Percentiles rank a stretch among this genome's conserved stretches.
Conservation (phyloP, 2,888 invertebrate genomes). For the Alloplasta piceator region DNA sequence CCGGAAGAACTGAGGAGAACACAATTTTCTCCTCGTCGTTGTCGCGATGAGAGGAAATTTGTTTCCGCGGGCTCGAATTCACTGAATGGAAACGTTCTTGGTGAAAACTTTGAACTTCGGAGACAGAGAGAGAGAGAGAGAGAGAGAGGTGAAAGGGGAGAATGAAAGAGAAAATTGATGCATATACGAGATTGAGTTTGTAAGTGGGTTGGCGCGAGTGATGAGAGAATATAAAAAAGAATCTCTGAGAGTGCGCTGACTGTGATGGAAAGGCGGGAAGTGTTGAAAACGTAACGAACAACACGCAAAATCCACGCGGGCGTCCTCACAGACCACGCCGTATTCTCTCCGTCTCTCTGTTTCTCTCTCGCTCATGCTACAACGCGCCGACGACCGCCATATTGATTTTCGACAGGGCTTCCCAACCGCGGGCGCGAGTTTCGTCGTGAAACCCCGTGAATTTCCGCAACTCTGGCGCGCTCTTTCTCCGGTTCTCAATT, state of each 20-base stretch:
- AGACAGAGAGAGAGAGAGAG: neutral
- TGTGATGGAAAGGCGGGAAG: constrained; percentile 68
- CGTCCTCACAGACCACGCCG: constrained; percentile 37
- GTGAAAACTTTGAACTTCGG: constrained; percentile 19
- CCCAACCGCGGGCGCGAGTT: constrained; percentile 67
- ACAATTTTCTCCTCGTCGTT: constrained; percentile 31
- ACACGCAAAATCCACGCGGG: constrained; percentile 65
- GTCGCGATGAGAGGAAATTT: constrained; percentile 24
- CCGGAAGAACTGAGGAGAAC: constrained; percentile 7
- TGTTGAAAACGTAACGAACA: constrained; percentile 65
- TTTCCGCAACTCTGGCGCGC: constrained; percentile 67
- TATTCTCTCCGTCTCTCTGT: constrained; percentile 53
- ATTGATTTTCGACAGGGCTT: constrained; percentile 75
- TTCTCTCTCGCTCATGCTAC: constrained; percentile 62
- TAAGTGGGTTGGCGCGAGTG: constrained; percentile 43
- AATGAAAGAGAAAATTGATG: neutral
- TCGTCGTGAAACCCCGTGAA: constrained; percentile 71
- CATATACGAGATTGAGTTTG: constrained; percentile 8
- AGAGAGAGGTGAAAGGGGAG: neutral
- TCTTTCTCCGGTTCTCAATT: constrained; percentile 56
- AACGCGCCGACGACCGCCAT: constrained; percentile 70
- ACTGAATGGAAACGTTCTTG: neutral
- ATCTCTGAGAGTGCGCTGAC: constrained; percentile 60
- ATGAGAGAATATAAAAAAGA: constrained; percentile 27
- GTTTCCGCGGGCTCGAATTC: constrained; percentile 12